phyloP scores from a whole-genome alignment of 2,888 invertebrate genomes.

The Leptodirus hochenwartii region DNA sequence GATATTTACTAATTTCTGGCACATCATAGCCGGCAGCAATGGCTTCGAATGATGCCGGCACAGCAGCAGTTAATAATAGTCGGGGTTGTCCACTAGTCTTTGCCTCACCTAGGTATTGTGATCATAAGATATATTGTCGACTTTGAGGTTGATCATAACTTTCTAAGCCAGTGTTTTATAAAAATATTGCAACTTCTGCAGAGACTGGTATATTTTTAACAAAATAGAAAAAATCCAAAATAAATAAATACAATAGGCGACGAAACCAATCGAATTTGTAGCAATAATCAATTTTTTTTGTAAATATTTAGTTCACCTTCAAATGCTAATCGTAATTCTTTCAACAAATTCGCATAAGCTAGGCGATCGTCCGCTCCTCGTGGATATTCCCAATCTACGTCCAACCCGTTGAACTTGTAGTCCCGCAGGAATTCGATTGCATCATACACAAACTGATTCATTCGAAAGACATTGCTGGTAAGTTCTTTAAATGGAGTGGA shows the following conservation, averaged over 20 bases:
- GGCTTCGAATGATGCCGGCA: slow-evolving; percentile 84
- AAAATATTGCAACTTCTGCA: too few species aligned
- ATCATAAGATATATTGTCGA: too few species aligned
- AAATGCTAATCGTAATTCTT: slow-evolving; percentile 77
- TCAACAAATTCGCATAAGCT: slow-evolving; percentile 67
- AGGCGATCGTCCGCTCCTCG: slow-evolving; percentile 74
- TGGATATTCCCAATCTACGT: slow-evolving; percentile 91
- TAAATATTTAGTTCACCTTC: slow-evolving; percentile 30
- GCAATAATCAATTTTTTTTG: too few species aligned
- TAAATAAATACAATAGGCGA: too few species aligned
- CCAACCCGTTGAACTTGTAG: slow-evolving; percentile 81
- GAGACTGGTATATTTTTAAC: too few species aligned
- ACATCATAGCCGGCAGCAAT: slow-evolving; percentile 89
- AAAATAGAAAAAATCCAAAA: too few species aligned
- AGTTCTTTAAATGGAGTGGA: slow-evolving; percentile 88
- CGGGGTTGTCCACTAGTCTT: slow-evolving; percentile 71
- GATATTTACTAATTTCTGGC: slow-evolving; percentile 80
- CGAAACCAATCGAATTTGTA: too few species aligned
- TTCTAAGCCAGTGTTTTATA: too few species aligned
- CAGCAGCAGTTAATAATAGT: slow-evolving; percentile 53
- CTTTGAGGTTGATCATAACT: too few species aligned
- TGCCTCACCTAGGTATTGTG: too few species aligned
- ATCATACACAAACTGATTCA: slow-evolving; percentile 91
- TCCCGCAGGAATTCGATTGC: slow-evolving; percentile 83
- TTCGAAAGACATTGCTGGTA: slow-evolving; percentile 77